These are phyloP conservation scores for Siniperca undulata DNA, from an alignment of 2,797 vertebrate genomes.

Conservation along the genomic window DNA sequence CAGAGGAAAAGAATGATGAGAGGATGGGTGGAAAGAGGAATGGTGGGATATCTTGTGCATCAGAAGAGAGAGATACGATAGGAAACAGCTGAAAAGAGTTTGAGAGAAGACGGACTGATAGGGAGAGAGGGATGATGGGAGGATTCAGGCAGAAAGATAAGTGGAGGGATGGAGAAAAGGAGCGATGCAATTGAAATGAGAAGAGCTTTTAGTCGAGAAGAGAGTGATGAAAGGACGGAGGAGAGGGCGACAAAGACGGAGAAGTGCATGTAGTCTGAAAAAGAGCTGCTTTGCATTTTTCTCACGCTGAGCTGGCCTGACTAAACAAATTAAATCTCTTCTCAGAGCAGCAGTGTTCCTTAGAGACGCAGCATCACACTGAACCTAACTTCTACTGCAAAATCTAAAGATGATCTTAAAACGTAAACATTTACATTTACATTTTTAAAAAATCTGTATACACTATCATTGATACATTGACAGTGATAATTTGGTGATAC, in stretches of 20 bases:
- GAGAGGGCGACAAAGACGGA: slow-evolving; percentile 40
- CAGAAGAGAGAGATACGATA: slow-evolving; percentile 12
- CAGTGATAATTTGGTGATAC: background rate
- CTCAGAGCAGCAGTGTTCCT: slow-evolving; percentile 30
- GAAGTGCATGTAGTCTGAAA: slow-evolving; percentile 27
- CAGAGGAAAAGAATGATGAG: slow-evolving; percentile 12
- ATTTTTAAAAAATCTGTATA: background rate
- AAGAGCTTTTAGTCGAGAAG: slow-evolving; percentile 32
- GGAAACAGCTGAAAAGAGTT: slow-evolving; percentile 27
- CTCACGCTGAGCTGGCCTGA: slow-evolving; percentile 49
- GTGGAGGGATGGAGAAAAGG: slow-evolving; percentile 6
- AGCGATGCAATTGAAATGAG: slow-evolving; percentile 42
- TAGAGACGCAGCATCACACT: background rate
- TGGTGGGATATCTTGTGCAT: slow-evolving; percentile 13
- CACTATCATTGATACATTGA: background rate
- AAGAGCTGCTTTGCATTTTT: slow-evolving; percentile 56
- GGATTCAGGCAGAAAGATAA: slow-evolving; percentile 32
- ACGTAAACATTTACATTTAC: background rate
- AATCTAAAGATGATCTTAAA: background rate
- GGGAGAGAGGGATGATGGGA: slow-evolving; percentile 29
- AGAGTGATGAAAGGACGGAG: slow-evolving; percentile 30
- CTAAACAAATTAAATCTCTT: slow-evolving; percentile 57
- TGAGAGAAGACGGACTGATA: background rate
- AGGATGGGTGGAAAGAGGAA: slow-evolving; percentile 3
- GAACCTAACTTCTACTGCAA: slow-evolving; percentile 1